Conservation (phyloP, 2,797 vertebrate species). For the Peromyscus nudipes region DNA sequence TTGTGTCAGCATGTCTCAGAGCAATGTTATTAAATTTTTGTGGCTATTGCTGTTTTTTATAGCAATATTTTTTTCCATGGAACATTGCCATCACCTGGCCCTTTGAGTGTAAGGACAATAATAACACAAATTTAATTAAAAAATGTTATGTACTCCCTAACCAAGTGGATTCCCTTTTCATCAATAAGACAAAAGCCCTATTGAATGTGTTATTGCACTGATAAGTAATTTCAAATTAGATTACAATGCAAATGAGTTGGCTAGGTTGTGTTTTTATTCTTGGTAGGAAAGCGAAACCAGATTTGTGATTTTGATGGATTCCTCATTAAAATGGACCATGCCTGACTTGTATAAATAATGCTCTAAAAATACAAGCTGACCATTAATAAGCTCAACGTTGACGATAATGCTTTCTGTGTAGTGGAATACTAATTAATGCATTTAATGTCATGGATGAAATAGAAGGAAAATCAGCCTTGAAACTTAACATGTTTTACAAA, state of each 20-base stretch:
- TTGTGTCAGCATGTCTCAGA: constrained; percentile 66
- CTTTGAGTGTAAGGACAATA: constrained; percentile 81
- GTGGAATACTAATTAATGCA: constrained; percentile 74
- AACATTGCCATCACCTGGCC: constrained; percentile 78
- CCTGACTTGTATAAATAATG: constrained; percentile 26
- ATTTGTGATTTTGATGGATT: constrained; percentile 35
- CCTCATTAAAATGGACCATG: constrained; percentile 35
- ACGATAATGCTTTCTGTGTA: neutral
- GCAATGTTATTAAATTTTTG: constrained; percentile 81
- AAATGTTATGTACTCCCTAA: constrained; percentile 82
- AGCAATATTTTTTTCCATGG: constrained; percentile 78
- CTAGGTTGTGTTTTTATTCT: constrained; percentile 66
- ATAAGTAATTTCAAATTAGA: constrained; percentile 71
- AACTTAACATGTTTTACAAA: constrained; percentile 16
- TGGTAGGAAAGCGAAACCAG: constrained; percentile 25
- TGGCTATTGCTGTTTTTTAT: constrained; percentile 76
- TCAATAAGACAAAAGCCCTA: constrained; percentile 84
- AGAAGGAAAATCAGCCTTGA: constrained; percentile 31
- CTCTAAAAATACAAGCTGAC: constrained; percentile 56
- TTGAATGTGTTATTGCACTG: constrained; percentile 82
- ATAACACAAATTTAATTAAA: constrained; percentile 86
- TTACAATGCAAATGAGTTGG: constrained; percentile 82
- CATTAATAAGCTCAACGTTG: constrained; percentile 62
- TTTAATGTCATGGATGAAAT: constrained; percentile 61
- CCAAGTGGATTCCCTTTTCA: constrained; percentile 83